Conservation (phyloP, 2,797 vertebrate species). For the Micromesistius poutassou region DNA sequence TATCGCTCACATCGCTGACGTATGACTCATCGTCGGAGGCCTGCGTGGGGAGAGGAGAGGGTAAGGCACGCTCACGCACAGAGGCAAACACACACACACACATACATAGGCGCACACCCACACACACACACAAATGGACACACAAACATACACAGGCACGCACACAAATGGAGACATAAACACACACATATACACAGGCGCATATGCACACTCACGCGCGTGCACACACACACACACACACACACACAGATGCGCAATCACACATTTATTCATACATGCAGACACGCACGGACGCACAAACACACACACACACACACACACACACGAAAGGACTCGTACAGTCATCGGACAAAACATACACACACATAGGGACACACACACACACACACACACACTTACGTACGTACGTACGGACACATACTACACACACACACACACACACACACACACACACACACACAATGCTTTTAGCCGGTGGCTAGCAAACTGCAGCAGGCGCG, state of each 20-base stretch:
- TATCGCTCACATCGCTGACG: slow-evolving; percentile 98
- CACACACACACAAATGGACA: slow-evolving; percentile 19
- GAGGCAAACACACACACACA: background rate
- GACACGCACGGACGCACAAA: slow-evolving; percentile 4
- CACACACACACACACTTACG: slow-evolving; percentile 17
- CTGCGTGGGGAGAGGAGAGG: slow-evolving; percentile 62
- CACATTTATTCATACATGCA: slow-evolving; percentile 10
- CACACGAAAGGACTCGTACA: background rate
- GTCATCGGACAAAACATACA: background rate
- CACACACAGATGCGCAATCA: background rate
- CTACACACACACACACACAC: background rate
- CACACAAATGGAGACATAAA: background rate
- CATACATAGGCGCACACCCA: background rate
- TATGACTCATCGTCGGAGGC: slow-evolving; percentile 99
- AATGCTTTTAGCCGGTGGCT: slow-evolving; percentile 58
- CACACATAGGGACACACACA: slow-evolving; percentile 19
- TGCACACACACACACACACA: background rate
- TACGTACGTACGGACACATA: slow-evolving; percentile 19
- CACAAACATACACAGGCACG: slow-evolving; percentile 8
- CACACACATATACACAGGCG: background rate
- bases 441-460: slow-evolving; percentile 10
- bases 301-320: background rate
- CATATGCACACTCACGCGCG: background rate
- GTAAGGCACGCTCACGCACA: background rate
- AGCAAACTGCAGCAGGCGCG: slow-evolving; percentile 58